Base-by-base conservation (phyloP, 2,797 vertebrate genomes). In the Halcyon smyrnensis region DNA sequence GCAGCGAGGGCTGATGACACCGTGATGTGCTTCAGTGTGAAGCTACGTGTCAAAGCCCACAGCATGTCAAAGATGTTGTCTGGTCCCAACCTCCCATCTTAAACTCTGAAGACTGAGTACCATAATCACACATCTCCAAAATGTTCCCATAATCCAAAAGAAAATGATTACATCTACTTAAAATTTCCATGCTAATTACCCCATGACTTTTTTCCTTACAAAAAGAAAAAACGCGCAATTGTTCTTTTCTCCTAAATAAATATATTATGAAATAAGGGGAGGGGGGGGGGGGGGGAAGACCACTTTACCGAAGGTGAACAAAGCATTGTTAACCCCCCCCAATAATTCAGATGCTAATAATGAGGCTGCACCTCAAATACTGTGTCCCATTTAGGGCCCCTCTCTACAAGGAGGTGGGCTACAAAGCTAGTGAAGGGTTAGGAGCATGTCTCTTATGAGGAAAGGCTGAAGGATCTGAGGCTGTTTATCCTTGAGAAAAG, bases 11-110 rank as follows among this genome's bases (percentile, higher is more conserved):
- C 56, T 5, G 23, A 4, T 62, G 32, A 6, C 1, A 0, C 43
- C 1, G 1, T 11, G 23, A 23, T 3, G 25, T 7, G 15, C n/a
- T 54, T 27, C 57, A 19, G 6, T 5, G 6, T 7, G 6, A 37
- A 69, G 23, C 14, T 48, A 30, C 3, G 11, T 5, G 15, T 17
- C 56, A n/a, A 37, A 43, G 30, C 32, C 51, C 32, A 54, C 41
- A 12, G 59, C 53, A 68, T 1, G 0, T 20, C 79, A 24, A 14
- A n/a, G 51, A 24, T 11, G n/a, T 13, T 37, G 25, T 46, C n/a
- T 16, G 21, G 20, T 32, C 28, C 56, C 51, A 70, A 4, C 32
- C 36, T 27, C 34, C 51, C 46, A 9, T 12, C 57, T 21, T 46
- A 34, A 32, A 46, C 30, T 46, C 53, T 54, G 20, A 54, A 73